phyloP scores from a whole-genome alignment of 1,140 invertebrate genomes.

The Heliconius congener region DNA sequence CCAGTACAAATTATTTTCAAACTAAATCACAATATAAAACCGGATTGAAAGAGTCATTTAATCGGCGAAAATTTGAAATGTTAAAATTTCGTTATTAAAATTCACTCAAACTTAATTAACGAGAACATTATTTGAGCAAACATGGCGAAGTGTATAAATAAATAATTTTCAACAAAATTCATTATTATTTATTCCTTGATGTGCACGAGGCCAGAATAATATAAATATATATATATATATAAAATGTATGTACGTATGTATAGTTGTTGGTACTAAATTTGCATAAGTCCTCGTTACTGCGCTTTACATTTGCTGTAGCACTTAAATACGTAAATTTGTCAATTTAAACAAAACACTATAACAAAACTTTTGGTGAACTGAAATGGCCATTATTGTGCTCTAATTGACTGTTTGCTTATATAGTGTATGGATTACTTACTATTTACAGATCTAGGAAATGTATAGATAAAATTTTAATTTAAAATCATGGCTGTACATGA shows the following conservation, averaged over 20 bases:
- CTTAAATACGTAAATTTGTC: no score
- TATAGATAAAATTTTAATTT: no score
- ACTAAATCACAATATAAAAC: conserved; percentile 20
- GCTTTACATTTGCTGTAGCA: not conserved
- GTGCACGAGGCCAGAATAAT: not conserved
- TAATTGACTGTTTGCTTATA: no score
- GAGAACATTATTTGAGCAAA: conserved; percentile 25
- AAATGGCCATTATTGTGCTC: no score
- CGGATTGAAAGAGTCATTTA: conserved; percentile 23
- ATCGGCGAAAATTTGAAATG: conserved; percentile 26
- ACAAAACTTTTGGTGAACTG: no score
- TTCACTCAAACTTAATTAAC: conserved; percentile 26
- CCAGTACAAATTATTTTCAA: conserved; percentile 21
- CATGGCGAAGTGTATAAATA: conserved; percentile 13
- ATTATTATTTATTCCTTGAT: conserved; percentile 27
- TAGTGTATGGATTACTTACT: no score
- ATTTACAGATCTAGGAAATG: no score
- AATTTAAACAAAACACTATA: no score
- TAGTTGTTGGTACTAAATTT: not conserved
- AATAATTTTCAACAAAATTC: conserved; percentile 17
- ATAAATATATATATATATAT: not conserved
- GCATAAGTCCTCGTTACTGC: not conserved
- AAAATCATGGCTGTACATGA: no score
- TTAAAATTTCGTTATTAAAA: conserved; percentile 21
- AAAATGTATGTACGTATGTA: not conserved